phyloP scores from a whole-genome alignment of 2,797 vertebrate genomes.

The Gallirallus australis region DNA sequence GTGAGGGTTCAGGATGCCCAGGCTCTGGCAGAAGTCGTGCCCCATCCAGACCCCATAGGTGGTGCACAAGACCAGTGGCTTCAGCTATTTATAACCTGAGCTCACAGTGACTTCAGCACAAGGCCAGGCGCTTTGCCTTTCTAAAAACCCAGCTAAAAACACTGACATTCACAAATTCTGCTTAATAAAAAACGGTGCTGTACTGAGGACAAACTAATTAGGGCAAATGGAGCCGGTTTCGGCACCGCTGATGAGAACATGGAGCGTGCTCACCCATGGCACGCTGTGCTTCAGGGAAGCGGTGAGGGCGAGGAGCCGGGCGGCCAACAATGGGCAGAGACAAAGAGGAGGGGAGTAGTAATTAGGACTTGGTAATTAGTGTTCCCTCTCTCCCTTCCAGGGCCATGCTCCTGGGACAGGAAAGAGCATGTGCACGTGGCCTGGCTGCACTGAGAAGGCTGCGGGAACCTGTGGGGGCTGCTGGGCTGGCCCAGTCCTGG shows the following conservation, averaged over 20 bases:
- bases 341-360: not conserved
- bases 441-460: fast-evolving
- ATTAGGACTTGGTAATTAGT: not conserved
- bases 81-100: not conserved
- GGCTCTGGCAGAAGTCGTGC: no score
- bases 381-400: not conserved
- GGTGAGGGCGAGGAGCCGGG: not conserved
- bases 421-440: fast-evolving
- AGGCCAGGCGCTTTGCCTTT: not conserved
- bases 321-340: not conserved
- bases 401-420: not conserved
- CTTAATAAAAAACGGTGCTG: not conserved
- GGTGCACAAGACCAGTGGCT: not conserved
- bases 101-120: not conserved
- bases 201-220: not conserved
- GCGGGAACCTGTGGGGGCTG: not conserved
- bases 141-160: not conserved
- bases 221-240: not conserved
- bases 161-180: not conserved
- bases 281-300: fast-evolving
- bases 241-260: not conserved
- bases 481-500: not conserved
- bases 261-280: not conserved
- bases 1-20: not conserved
- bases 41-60: no score